Evolutionary conservation across 64 coral and sea anemone genomes (phyloP).

Genomic region (Pocillopora verrucosa): DNA sequence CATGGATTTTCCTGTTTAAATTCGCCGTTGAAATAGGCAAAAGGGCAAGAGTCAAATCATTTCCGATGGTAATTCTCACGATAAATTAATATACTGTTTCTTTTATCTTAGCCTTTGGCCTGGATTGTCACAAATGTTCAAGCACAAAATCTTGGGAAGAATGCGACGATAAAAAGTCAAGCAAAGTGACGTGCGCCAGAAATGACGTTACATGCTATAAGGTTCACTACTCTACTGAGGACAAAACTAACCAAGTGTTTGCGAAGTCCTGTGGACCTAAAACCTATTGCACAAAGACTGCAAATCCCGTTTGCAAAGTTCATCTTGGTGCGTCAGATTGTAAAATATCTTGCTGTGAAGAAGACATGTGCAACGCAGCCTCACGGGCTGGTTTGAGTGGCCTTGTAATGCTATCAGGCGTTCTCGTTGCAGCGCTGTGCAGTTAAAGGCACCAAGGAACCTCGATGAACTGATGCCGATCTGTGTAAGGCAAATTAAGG

Average conservation of each 20-base stretch:
- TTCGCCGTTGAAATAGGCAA: no score
- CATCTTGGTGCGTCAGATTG: background rate
- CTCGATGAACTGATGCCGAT: background rate
- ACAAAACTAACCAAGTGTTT: background rate
- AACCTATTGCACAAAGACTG: background rate
- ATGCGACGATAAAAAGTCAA: background rate
- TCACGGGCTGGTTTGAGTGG: background rate
- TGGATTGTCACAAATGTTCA: background rate
- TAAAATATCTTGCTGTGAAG: background rate
- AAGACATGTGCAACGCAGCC: conserved; percentile 11
- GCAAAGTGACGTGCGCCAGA: background rate
- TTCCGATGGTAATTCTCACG: no score
- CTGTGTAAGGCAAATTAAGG: no score
- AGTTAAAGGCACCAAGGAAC: background rate
- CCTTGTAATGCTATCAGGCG: background rate
- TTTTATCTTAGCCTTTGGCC: background rate
- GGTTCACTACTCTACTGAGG: background rate
- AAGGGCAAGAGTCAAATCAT: no score
- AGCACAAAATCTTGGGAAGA: conserved; percentile 22
- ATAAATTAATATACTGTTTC: background rate
- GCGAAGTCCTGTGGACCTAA: background rate
- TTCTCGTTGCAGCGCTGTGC: background rate
- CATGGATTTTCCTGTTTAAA: no score
- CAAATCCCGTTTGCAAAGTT: background rate
- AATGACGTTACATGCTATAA: background rate